These are phyloP conservation scores for Pampus argenteus DNA, from an alignment of 2,797 vertebrate species.

Conservation along the genomic window DNA sequence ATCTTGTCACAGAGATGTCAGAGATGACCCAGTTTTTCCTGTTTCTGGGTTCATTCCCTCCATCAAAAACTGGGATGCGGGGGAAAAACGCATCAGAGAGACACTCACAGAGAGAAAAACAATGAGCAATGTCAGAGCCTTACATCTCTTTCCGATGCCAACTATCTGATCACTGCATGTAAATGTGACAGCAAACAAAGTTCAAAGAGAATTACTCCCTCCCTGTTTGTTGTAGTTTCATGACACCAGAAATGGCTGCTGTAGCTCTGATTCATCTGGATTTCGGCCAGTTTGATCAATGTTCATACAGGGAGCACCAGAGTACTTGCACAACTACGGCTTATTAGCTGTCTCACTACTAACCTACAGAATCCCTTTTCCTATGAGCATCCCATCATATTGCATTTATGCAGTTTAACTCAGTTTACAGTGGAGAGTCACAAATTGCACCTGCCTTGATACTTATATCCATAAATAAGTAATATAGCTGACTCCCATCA, in stretches of 20 bases:
- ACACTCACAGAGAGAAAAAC: slow-evolving; percentile 16
- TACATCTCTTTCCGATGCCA: slow-evolving; percentile 9
- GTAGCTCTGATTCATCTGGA: slow-evolving; percentile 32
- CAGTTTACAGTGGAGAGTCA: not conserved
- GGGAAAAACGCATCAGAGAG: slow-evolving; percentile 37
- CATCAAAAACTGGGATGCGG: slow-evolving; percentile 40
- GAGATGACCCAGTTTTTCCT: slow-evolving; percentile 56
- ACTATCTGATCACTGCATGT: slow-evolving; percentile 12
- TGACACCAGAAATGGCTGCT: slow-evolving; percentile 25
- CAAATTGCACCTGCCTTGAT: too few relatives aligned
- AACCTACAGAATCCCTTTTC: not conserved
- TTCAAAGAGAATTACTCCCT: not conserved
- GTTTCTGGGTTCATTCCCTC: slow-evolving; percentile 15
- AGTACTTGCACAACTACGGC: slow-evolving; percentile 25
- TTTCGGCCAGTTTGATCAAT: slow-evolving; percentile 35
- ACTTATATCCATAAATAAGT: not conserved
- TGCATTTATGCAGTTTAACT: not conserved
- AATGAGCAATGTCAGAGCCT: slow-evolving; percentile 11
- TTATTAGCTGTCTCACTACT: slow-evolving; percentile 1
- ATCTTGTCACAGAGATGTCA: slow-evolving; percentile 65
- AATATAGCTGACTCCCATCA: not conserved
- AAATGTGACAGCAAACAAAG: slow-evolving; percentile 6
- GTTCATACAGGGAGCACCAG: slow-evolving; percentile 27
- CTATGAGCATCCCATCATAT: not conserved
- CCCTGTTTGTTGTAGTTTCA: slow-evolving; percentile 7